A percentile compares a stretch with the other conserved stretches of the same genome.
Evolutionary conservation across 2,888 invertebrate species (phyloP).

Genomic region (Pyrocoelia pectoralis): DNA sequence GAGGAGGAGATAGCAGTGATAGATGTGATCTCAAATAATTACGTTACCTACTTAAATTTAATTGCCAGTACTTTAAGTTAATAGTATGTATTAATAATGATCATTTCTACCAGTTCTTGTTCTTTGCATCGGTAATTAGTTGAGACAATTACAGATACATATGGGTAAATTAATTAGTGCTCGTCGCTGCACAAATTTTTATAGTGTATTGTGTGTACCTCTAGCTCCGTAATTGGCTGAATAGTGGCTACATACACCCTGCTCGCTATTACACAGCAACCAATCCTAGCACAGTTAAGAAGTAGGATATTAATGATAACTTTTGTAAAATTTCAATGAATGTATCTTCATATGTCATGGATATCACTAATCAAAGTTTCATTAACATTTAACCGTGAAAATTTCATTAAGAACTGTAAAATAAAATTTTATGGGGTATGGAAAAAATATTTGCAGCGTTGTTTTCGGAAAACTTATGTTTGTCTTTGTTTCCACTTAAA

Average conservation of each 20-base stretch:
- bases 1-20: neutral
- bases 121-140: too few species aligned
- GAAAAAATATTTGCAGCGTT: too few species aligned
- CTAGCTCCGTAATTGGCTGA: constrained; percentile 36
- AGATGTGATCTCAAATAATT: neutral
- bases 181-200: constrained; percentile 34
- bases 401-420: too few species aligned
- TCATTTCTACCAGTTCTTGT: too few species aligned
- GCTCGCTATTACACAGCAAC: constrained; percentile 33
- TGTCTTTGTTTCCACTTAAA: neutral
- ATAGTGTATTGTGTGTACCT: constrained; percentile 41
- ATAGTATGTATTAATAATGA: too few species aligned
- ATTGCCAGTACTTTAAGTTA: too few species aligned
- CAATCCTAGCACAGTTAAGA: constrained; percentile 31
- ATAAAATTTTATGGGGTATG: too few species aligned
- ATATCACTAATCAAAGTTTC: too few species aligned
- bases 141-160: neutral
- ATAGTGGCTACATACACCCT: constrained; percentile 34
- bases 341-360: too few species aligned
- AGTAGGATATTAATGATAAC: too few species aligned
- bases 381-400: too few species aligned
- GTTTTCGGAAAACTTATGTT: neutral
- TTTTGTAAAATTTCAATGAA: neutral
- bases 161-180: constrained; percentile 19
- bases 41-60: too few species aligned